These are phyloP conservation scores for Sthenelais limicola DNA, from an alignment of 2,888 invertebrate genomes.

Conservation along the genomic window DNA sequence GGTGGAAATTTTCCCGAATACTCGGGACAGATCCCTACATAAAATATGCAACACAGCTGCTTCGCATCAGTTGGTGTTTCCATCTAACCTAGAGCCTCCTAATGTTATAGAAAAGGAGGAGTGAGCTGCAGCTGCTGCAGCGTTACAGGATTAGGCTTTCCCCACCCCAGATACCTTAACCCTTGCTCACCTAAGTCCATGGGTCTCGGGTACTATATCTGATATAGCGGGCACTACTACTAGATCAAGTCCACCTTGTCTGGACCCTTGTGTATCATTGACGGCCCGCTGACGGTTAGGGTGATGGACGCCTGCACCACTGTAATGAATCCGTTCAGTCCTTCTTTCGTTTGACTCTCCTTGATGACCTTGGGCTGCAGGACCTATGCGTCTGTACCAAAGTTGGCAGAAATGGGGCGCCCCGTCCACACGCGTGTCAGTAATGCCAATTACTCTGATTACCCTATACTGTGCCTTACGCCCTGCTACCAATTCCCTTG, in stretches of 20 bases:
- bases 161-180: too few species aligned
- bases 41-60: too few species aligned
- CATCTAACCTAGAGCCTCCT: too few species aligned
- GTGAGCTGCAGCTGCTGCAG: too few species aligned
- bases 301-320: too few species aligned
- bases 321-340: not conserved
- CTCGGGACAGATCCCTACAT: too few species aligned
- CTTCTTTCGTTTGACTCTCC: too few species aligned
- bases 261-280: not conserved
- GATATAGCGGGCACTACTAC: constrained; percentile 28
- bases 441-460: constrained; percentile 15
- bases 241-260: not conserved
- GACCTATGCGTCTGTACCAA: constrained; percentile 2
- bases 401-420: constrained; percentile 35
- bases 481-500: not conserved
- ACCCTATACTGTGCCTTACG: constrained; percentile 21
- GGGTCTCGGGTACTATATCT: constrained; percentile 25
- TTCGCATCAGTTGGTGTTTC: too few species aligned
- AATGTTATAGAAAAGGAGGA: too few species aligned
- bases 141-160: too few species aligned
- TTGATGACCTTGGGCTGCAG: not conserved
- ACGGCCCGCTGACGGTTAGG: not conserved
- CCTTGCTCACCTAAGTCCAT: constrained; percentile 32
- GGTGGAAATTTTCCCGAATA: too few species aligned
- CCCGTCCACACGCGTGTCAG: constrained; percentile 29